A percentile compares a stretch with the other conserved stretches of the same genome.
These are phyloP conservation scores for Brachirus orientalis DNA, from an alignment of 2,113 vertebrate species.

Conservation along the genomic window DNA sequence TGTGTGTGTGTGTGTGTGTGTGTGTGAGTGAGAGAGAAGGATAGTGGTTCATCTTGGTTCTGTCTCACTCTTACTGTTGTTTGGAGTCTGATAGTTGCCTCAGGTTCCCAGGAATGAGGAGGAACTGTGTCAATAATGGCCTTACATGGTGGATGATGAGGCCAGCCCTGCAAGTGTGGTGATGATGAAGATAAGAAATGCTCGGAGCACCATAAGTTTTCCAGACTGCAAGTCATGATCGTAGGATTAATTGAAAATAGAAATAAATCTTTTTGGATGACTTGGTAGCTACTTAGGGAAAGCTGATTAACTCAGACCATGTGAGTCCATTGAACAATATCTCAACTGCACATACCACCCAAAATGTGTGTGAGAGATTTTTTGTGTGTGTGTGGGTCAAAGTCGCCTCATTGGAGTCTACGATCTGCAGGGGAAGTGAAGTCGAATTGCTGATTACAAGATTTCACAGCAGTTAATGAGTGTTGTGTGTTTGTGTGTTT, in stretches of 20 bases:
- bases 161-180: neutral
- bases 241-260: constrained; percentile 60
- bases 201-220: neutral
- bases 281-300: constrained; percentile 60
- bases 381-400: constrained; percentile 33
- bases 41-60: too few relatives aligned
- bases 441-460: constrained; percentile 63
- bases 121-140: constrained; percentile 8
- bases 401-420: constrained; percentile 30
- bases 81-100: neutral
- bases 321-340: constrained; percentile 67
- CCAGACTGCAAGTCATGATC: constrained; percentile 26
- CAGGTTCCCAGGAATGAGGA: neutral
- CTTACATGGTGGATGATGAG: neutral
- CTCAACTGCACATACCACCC: constrained; percentile 49
- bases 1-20: constrained; percentile 16
- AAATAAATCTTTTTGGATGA: constrained; percentile 61
- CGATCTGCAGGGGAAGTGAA: constrained; percentile 40
- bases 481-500: constrained; percentile 25
- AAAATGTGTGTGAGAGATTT: constrained; percentile 37
- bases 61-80: too few relatives aligned
- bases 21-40: neutral
- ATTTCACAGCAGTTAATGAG: constrained; percentile 43
- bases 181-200: neutral
- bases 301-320: constrained; percentile 70